phyloP scores from a whole-genome alignment of 1,140 invertebrate genomes.

The Calliphora vicina region DNA sequence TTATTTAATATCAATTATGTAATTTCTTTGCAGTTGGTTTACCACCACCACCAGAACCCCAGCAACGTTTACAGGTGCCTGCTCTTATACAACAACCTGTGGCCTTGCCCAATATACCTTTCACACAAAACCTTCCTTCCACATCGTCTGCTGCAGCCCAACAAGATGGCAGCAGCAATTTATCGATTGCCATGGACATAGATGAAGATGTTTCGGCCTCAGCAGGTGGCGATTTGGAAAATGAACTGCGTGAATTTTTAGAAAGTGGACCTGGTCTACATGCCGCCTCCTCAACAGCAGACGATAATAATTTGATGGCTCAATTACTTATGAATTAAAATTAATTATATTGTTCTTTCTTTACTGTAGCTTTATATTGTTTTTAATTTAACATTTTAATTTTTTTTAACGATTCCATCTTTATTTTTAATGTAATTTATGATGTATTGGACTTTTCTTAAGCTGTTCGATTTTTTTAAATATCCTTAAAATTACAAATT shows the following conservation, averaged over 20 bases:
- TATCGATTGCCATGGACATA: conserved; percentile 53
- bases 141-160: conserved; percentile 45
- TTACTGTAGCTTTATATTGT: too few relatives aligned
- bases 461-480: background rate
- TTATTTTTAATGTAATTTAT: background rate
- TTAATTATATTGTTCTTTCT: background rate
- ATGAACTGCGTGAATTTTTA: conserved; percentile 75
- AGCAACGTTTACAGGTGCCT: conserved; percentile 54
- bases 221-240: conserved; percentile 69
- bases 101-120: conserved; percentile 44
- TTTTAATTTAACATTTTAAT: background rate
- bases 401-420: background rate
- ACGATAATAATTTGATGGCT: conserved; percentile 37
- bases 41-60: conserved; percentile 52
- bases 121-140: conserved; percentile 34
- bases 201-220: conserved; percentile 54
- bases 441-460: too few relatives aligned
- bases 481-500: background rate
- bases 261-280: conserved; percentile 64
- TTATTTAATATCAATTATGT: background rate
- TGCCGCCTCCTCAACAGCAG: conserved; percentile 40
- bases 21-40: conserved; percentile 47
- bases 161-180: background rate
- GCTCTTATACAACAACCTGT: conserved; percentile 58
- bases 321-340: conserved; percentile 36